Evolutionary conservation across 2,113 vertebrate genomes (phyloP).

Genomic region (Porphyrio hochstetteri): DNA sequence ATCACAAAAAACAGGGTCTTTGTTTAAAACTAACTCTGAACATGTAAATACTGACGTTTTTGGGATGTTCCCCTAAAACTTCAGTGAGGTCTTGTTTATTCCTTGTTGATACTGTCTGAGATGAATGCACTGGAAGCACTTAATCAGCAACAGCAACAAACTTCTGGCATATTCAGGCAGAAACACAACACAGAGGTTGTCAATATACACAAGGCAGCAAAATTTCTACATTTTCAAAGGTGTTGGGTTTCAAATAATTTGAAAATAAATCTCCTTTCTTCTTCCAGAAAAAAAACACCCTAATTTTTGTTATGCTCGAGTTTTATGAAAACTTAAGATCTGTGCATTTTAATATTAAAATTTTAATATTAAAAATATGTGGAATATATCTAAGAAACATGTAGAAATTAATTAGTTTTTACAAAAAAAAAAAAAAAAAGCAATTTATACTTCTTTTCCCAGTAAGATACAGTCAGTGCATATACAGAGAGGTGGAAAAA

Average conservation of each 20-base stretch:
- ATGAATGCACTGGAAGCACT: constrained; percentile 16
- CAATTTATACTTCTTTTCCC: not conserved
- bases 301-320: not conserved
- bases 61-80: not conserved
- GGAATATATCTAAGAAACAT: no score
- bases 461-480: not conserved
- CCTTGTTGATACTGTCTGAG: not conserved
- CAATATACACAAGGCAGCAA: not conserved
- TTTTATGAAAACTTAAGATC: not conserved
- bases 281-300: not conserved
- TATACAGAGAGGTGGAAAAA: not conserved
- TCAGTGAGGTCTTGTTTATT: constrained; percentile 30
- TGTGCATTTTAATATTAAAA: accelerated
- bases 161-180: not conserved
- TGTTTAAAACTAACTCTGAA: not conserved
- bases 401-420: not conserved
- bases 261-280: not conserved
- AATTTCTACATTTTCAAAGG: not conserved
- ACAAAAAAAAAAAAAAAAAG: not conserved
- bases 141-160: constrained; percentile 12
- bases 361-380: not conserved
- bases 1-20: not conserved
- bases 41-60: not conserved
- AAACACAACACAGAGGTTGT: constrained; percentile 2
- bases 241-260: not conserved